Evolutionary conservation across 1,140 invertebrate genomes (phyloP).

Genomic region (Lepidotrigona ventralis): DNA sequence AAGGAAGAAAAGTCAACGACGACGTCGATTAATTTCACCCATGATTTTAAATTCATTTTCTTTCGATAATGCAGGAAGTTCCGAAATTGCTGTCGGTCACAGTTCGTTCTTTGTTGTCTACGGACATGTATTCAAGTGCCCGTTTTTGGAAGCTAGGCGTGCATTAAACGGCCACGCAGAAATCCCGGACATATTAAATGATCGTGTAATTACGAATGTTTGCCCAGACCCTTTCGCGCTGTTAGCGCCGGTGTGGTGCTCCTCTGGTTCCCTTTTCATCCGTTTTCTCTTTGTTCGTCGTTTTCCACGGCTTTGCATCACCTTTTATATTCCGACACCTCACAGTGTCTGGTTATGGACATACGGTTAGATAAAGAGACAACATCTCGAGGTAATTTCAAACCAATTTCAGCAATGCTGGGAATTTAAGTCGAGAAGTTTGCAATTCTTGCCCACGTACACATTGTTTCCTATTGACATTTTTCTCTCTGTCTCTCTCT

Average conservation of each 20-base stretch:
- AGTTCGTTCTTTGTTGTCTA: conserved; percentile 4
- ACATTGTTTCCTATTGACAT: conserved; percentile 48
- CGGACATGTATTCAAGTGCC: neutral
- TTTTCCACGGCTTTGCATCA: neutral
- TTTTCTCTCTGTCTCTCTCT: neutral
- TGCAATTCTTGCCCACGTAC: conserved; percentile 41
- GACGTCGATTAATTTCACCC: neutral
- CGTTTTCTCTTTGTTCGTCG: neutral
- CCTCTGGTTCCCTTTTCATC: neutral
- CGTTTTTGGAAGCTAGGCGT: neutral
- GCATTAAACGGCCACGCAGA: conserved; percentile 16
- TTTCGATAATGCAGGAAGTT: neutral
- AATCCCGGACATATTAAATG: conserved; percentile 37
- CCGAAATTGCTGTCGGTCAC: conserved; percentile 21
- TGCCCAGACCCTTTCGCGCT: conserved; percentile 1
- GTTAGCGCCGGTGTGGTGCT: neutral
- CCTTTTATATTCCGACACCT: conserved; percentile 21
- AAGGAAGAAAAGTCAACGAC: too few species aligned
- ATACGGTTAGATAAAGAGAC: conserved; percentile 59
- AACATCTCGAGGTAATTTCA: conserved; percentile 62
- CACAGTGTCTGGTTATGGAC: neutral
- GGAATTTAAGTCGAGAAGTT: conserved; percentile 69
- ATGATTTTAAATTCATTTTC: conserved; percentile 13
- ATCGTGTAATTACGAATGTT: conserved; percentile 47
- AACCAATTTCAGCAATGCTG: conserved; percentile 70